phyloP scores from a whole-genome alignment of 2,113 vertebrate genomes.

The Lagopus leucura region DNA sequence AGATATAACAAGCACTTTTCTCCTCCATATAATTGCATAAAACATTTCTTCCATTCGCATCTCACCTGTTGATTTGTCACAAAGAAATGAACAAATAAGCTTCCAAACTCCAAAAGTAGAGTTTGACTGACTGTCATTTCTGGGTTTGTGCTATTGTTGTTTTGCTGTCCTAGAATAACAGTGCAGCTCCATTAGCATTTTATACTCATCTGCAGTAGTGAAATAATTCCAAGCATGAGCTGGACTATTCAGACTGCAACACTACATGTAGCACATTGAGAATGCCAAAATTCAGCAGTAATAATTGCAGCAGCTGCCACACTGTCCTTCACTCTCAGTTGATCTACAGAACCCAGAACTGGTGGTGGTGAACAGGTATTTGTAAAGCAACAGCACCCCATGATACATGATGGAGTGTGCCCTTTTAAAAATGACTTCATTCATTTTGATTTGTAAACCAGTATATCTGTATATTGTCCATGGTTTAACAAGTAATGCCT shows the following conservation, averaged over 20 bases:
- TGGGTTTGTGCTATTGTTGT: constrained; percentile 26
- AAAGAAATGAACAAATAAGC: constrained; percentile 32
- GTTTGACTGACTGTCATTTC: constrained; percentile 12
- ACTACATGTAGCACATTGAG: neutral
- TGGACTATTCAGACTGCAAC: constrained; percentile 31
- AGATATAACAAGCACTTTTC: constrained; percentile 38
- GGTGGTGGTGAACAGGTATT: neutral
- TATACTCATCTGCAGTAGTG: neutral
- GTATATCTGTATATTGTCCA: neutral
- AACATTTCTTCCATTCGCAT: constrained; percentile 31
- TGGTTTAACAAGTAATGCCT: neutral
- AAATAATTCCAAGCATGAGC: constrained; percentile 50
- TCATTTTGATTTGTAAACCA: neutral
- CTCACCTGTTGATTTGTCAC: constrained; percentile 52
- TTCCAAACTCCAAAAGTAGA: constrained; percentile 41
- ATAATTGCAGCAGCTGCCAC: neutral
- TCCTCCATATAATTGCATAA: constrained; percentile 40
- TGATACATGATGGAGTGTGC: neutral
- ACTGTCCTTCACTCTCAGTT: neutral
- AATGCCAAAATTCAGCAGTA: neutral
- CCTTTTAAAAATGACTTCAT: neutral
- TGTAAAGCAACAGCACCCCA: neutral
- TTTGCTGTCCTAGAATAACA: constrained; percentile 40
- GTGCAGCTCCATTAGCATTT: constrained; percentile 35
- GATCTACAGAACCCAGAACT: neutral